These are phyloP conservation scores for Drosophila kikkawai DNA, from an alignment of 1,140 invertebrate species.

Conservation along the genomic window DNA sequence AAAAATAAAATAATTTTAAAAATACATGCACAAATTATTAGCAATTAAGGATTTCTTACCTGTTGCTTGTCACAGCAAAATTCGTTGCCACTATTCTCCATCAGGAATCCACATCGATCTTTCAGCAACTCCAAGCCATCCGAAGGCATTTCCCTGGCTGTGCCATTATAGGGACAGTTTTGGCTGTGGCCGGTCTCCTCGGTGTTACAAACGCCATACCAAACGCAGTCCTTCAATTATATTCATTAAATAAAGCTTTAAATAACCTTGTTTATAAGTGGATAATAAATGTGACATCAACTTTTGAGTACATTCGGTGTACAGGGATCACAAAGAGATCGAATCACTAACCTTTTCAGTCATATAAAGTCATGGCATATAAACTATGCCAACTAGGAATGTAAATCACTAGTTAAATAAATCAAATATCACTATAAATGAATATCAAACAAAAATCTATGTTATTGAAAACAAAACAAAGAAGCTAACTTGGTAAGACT, in stretches of 20 bases:
- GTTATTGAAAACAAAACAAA: too few species aligned
- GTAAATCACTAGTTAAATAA: too few species aligned
- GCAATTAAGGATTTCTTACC: conserved; percentile 34
- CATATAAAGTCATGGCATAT: neutral
- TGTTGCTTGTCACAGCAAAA: conserved; percentile 89
- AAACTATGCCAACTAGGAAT: neutral
- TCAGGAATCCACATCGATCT: conserved; percentile 90
- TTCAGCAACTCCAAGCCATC: conserved; percentile 86
- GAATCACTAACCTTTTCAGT: neutral
- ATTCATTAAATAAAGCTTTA: neutral
- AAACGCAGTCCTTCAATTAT: conserved; percentile 87
- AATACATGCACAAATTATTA: neutral
- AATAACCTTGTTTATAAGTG: neutral
- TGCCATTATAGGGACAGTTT: conserved; percentile 91
- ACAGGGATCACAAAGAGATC: neutral
- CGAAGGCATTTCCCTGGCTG: conserved; percentile 87
- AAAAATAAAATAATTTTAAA: neutral
- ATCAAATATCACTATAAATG: too few species aligned
- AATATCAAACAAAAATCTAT: too few species aligned
- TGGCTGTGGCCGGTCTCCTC: conserved; percentile 73
- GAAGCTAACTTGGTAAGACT: too few species aligned
- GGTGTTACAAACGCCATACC: conserved; percentile 90
- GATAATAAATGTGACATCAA: too few species aligned
- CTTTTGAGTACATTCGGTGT: neutral
- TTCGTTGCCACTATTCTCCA: conserved; percentile 84